Evolutionary conservation across 53 echinoderm and acorn worm species (phyloP).

Genomic region (Temnopleurus reevesii): DNA sequence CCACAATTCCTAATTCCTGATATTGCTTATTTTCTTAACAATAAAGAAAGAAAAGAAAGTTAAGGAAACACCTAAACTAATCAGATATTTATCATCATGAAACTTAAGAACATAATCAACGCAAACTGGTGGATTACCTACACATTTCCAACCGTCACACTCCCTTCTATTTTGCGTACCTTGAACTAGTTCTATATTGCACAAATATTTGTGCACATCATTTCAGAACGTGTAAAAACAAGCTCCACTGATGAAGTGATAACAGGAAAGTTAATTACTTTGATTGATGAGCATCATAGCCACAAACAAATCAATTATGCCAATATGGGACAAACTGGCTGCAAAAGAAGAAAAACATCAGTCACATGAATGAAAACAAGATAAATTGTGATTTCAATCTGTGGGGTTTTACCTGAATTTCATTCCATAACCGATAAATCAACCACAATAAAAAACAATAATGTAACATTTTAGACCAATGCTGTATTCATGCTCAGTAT

Average conservation of each 20-base stretch:
- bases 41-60: too few species aligned
- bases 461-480: too few species aligned
- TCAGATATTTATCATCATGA: too few species aligned
- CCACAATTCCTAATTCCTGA: too few species aligned
- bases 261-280: slow-evolving; percentile 61
- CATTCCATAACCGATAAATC: not conserved
- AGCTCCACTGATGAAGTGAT: slow-evolving; percentile 21
- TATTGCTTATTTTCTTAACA: too few species aligned
- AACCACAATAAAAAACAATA: too few species aligned
- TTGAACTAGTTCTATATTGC: slow-evolving; percentile 25
- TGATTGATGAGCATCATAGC: slow-evolving; percentile 20
- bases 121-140: not conserved
- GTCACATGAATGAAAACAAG: not conserved
- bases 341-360: slow-evolving; percentile 8
- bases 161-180: not conserved
- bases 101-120: too few species aligned
- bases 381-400: not conserved
- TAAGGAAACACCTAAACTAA: too few species aligned
- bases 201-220: slow-evolving; percentile 49
- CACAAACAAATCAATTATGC: slow-evolving; percentile 42
- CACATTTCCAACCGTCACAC: not conserved
- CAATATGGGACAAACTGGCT: not conserved
- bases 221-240: slow-evolving; percentile 38
- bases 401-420: not conserved
- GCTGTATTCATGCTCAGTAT: too few species aligned